Conservation (phyloP, 2,888 invertebrate species). For the Escarpia spicata region DNA sequence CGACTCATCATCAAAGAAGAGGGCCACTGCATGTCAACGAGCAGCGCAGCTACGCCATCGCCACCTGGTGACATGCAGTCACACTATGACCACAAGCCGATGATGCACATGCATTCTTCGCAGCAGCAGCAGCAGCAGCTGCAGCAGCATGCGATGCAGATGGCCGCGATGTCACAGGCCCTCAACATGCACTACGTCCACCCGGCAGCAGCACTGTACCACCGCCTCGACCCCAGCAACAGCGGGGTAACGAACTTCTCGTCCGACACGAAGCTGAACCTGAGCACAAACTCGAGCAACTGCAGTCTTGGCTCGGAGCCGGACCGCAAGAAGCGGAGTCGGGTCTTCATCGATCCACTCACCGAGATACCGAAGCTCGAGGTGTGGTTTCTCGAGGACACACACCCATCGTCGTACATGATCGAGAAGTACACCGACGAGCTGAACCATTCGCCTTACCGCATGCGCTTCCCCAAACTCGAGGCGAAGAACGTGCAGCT, state of each 20-base stretch:
- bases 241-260: background rate
- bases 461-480: constrained; percentile 97
- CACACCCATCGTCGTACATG: constrained; percentile 97
- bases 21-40: background rate
- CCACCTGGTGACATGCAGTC: constrained; percentile 18
- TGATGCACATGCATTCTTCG: constrained; percentile 23
- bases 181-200: constrained; percentile 44
- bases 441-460: constrained; percentile 93
- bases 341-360: constrained; percentile 98
- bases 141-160: constrained; percentile 38
- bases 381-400: constrained; percentile 95
- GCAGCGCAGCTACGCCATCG: constrained; percentile 24
- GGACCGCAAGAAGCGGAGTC: constrained; percentile 82
- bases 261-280: background rate
- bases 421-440: constrained; percentile 98
- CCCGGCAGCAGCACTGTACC: constrained; percentile 33
- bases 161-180: constrained; percentile 45
- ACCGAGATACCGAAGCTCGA: constrained; percentile 82
- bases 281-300: background rate
- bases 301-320: constrained; percentile 4
- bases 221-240: constrained; percentile 19
- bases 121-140: constrained; percentile 21
- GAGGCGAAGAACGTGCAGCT: constrained; percentile 99
- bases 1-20: constrained; percentile 21
- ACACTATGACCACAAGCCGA: background rate